Evolutionary conservation across 2,797 vertebrate species (phyloP).

Genomic region (Liasis olivaceus): DNA sequence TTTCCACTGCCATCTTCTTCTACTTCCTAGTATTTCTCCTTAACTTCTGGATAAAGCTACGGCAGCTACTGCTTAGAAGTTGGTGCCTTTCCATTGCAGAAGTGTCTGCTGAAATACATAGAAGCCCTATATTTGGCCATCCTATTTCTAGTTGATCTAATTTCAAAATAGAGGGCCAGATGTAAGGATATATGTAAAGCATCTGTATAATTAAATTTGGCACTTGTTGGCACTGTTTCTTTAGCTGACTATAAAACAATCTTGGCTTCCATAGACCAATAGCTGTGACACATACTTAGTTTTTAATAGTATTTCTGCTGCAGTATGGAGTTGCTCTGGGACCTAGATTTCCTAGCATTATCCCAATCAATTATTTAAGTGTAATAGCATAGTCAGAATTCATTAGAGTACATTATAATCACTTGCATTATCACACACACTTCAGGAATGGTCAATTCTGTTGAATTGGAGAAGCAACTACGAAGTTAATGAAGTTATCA

Average conservation of each 20-base stretch:
- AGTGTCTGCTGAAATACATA: neutral
- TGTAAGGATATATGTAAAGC: neutral
- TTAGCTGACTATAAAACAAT: neutral
- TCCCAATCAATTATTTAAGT: slow-evolving; percentile 13
- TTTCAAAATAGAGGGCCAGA: neutral
- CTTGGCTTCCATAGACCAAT: rapidly evolving
- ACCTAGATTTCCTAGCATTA: neutral
- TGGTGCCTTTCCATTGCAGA: neutral
- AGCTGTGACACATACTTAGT: neutral
- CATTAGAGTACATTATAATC: slow-evolving; percentile 8
- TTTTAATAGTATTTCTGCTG: neutral
- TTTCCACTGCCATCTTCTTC: neutral
- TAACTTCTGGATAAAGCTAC: neutral
- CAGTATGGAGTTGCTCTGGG: neutral
- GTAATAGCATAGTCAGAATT: slow-evolving; percentile 11
- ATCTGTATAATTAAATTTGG: neutral
- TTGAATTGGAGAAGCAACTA: neutral
- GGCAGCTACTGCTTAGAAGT: neutral
- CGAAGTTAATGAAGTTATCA: slow-evolving; percentile 9
- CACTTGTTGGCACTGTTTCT: neutral
- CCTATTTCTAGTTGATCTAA: neutral
- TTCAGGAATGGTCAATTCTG: slow-evolving; percentile 22
- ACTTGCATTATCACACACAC: slow-evolving; percentile 5
- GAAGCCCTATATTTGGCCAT: neutral
- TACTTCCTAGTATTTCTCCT: neutral